Evolutionary conservation across 2,888 invertebrate species (phyloP).

Genomic region (Octonoba sinensis): DNA sequence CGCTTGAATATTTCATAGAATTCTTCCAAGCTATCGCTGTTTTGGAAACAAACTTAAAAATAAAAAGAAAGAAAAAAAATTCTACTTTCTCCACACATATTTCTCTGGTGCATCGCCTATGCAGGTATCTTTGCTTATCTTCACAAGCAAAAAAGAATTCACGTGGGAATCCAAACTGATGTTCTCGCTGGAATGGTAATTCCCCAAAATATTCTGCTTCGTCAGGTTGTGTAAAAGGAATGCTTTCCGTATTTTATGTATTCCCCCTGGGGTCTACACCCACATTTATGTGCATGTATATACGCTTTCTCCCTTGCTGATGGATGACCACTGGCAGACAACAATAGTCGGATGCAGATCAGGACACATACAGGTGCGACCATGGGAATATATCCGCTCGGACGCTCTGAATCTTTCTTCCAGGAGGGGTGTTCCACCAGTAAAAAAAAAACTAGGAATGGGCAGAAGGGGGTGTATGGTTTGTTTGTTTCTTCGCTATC

Average conservation of each 20-base stretch:
- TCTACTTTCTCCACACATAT: too few relatives aligned
- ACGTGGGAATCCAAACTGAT: conserved; percentile 58
- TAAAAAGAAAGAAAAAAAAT: too few relatives aligned
- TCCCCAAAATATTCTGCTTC: conserved; percentile 55
- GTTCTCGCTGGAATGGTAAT: conserved; percentile 50
- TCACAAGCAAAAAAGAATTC: conserved; percentile 25
- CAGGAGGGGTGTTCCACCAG: conserved; percentile 1
- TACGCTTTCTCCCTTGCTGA: conserved; percentile 29
- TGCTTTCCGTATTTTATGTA: conserved; percentile 42
- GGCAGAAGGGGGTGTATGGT: conserved; percentile 37
- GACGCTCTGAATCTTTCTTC: conserved; percentile 40
- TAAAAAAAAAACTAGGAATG: conserved; percentile 16
- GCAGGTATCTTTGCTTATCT: too few relatives aligned
- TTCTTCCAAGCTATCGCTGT: too few relatives aligned
- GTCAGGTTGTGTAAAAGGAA: conserved; percentile 31
- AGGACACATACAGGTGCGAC: conserved; percentile 59
- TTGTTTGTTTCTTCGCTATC: conserved; percentile 27
- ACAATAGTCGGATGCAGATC: conserved; percentile 57
- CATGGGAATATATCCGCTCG: conserved; percentile 54
- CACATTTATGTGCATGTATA: conserved; percentile 35
- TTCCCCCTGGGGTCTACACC: conserved; percentile 24
- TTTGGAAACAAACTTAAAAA: too few relatives aligned
- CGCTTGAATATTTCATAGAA: too few relatives aligned
- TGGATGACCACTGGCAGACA: conserved; percentile 57
- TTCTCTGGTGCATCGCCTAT: too few relatives aligned